Percentiles rank a stretch among this genome's conserved stretches.
These are phyloP conservation scores for Anisognathus igniventris DNA, from an alignment of 2,797 vertebrate species.

Conservation along the genomic window DNA sequence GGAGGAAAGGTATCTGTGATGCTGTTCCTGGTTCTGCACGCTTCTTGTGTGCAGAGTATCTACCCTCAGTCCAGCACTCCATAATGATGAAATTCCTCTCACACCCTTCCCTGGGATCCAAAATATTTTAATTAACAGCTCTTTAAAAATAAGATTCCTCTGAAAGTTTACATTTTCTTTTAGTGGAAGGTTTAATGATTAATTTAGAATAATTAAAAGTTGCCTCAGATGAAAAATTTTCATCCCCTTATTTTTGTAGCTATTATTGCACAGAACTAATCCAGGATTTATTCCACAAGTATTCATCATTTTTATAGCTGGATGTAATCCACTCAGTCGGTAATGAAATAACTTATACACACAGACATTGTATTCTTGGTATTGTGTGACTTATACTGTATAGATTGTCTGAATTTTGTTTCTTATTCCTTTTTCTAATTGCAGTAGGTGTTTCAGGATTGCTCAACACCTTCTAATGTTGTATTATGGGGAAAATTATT, in stretches of 20 bases:
- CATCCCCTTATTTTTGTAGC: not conserved
- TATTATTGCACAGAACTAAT: not conserved
- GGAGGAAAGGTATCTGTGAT: not conserved
- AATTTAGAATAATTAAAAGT: not conserved
- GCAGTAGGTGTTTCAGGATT: not conserved
- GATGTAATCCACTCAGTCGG: not conserved
- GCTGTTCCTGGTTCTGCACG: not conserved
- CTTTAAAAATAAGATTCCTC: not conserved
- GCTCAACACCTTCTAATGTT: not conserved
- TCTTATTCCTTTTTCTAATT: not conserved
- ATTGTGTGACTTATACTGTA: not conserved
- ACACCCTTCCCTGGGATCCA: not conserved
- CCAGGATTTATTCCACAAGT: not conserved
- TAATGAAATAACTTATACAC: slow-evolving; percentile 2
- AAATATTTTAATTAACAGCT: not conserved
- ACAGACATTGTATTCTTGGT: not conserved
- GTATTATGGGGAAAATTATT: not conserved
- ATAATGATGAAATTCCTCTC: not conserved
- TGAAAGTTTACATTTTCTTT: not conserved
- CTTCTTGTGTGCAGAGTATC: not conserved
- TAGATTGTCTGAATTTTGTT: not conserved
- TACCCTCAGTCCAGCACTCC: not conserved
- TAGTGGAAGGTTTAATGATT: slow-evolving; percentile 13
- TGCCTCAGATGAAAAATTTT: not conserved
- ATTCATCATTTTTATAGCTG: not conserved